Evolutionary conservation across 2,888 invertebrate genomes (phyloP), one percentile per base, ranked within the genome.

Genomic region (Caenorhabditis sp.): DNA sequence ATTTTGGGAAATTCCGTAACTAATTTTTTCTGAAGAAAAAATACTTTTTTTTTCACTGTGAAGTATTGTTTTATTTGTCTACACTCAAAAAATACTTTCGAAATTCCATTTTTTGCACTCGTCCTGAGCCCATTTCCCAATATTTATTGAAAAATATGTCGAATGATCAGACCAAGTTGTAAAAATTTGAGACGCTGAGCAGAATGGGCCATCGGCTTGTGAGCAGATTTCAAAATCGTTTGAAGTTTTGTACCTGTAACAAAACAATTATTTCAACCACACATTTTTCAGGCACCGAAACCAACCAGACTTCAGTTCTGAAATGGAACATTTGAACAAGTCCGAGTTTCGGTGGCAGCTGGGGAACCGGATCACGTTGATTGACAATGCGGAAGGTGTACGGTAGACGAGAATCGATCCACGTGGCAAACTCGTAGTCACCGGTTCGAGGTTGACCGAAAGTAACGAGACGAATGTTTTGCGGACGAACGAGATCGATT

Each of bases 381-480:
- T 81, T 79, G 0, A 77, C 77, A 25, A 81, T 63, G 20, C 81
- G 64, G 49, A 71, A 81, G 23, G 76, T 63, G 52, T 77, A 67
- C 17, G 76, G 73, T 49, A 81, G 64, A 58, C 67, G 58, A 14
- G 43, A 38, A 53, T 82, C 79, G 61, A 80, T 77, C 63, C 69
- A 71, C 12, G 43, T 52, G 3, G 80, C 81, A 54, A 65, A 81
- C 10, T 58, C 65, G 36, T 61, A 61, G 59, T 81, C 77, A n/a
- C 82, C 82, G 25, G 76, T 76, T 21, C 82, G 54, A 23, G 82
- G 82, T 57, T 82, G 82, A 43, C 81, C 82, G 63, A 81, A 78
- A 3, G 82, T 82, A 31, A 78, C 67, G 49, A 82, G 52, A 58
- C 65, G 70, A 23, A 81, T 68, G 7, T 71, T 63, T 12, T 57